These are phyloP conservation scores for Pomatostomus ruficeps DNA, from an alignment of 2,113 vertebrate species.

Conservation along the genomic window DNA sequence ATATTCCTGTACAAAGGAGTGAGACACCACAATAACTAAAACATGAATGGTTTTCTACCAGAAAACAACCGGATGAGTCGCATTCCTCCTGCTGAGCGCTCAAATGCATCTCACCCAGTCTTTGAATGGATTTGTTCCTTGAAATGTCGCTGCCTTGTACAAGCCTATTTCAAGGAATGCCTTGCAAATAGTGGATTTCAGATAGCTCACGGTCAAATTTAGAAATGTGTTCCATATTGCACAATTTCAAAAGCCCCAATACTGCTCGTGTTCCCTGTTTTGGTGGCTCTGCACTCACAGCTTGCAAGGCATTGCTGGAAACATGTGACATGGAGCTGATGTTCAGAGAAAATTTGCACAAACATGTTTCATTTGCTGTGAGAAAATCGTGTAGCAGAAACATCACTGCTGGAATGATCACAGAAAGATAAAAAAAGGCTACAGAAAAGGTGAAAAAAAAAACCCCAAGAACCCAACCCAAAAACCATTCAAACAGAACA, in stretches of 20 bases:
- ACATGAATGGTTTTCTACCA: neutral
- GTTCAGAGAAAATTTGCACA: neutral
- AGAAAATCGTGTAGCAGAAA: neutral
- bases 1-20: neutral
- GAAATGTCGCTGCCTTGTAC: neutral
- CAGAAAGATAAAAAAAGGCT: neutral
- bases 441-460: neutral
- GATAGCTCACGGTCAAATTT: neutral
- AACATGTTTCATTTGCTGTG: neutral
- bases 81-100: rapidly evolving
- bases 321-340: rapidly evolving
- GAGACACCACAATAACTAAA: neutral
- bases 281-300: neutral
- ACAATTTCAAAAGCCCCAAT: neutral
- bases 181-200: neutral
- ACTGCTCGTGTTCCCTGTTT: neutral
- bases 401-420: neutral
- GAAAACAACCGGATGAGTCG: neutral
- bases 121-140: neutral
- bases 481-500: neutral
- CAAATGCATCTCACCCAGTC: neutral
- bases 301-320: neutral
- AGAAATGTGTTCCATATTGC: neutral
- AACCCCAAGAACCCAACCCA: neutral
- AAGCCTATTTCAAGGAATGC: neutral